These are phyloP conservation scores for Tupaia chinensis DNA, from an alignment of 2,113 vertebrate genomes.

Conservation along the genomic window DNA sequence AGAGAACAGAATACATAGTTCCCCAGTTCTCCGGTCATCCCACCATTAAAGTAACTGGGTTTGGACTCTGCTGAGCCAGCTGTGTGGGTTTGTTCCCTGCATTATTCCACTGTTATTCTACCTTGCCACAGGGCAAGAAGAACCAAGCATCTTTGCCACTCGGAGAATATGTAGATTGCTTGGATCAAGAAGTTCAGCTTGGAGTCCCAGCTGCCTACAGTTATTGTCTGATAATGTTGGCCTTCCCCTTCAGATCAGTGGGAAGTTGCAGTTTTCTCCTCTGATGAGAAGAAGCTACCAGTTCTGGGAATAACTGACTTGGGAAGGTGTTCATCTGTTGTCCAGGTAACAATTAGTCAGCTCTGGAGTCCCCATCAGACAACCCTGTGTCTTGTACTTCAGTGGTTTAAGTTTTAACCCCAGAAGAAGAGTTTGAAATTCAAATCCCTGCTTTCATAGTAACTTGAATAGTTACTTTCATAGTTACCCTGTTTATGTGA, in stretches of 20 bases:
- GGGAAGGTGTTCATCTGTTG: neutral
- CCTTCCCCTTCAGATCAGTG: neutral
- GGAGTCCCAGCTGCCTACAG: neutral
- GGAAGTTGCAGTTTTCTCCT: neutral
- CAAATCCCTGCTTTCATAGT: neutral
- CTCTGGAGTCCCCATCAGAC: neutral
- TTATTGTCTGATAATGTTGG: too few species aligned
- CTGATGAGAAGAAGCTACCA: neutral
- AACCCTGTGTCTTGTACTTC: neutral
- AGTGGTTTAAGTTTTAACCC: neutral
- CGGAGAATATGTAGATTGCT: neutral
- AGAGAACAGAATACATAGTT: neutral
- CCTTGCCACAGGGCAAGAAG: neutral
- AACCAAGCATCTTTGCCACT: neutral
- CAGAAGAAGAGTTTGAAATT: neutral
- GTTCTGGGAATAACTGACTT: neutral
- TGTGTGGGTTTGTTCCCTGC: neutral
- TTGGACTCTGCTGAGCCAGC: neutral
- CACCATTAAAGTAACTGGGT: accelerated
- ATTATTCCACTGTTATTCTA: neutral
- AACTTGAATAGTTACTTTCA: neutral
- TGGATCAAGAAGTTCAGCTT: neutral
- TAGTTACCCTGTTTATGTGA: neutral
- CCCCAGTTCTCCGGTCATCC: neutral
- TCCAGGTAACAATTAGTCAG: neutral